Percentiles rank a stretch among this genome's conserved stretches.
Conservation (phyloP, 2,888 invertebrate genomes). For the Polymixis flavicincta region DNA sequence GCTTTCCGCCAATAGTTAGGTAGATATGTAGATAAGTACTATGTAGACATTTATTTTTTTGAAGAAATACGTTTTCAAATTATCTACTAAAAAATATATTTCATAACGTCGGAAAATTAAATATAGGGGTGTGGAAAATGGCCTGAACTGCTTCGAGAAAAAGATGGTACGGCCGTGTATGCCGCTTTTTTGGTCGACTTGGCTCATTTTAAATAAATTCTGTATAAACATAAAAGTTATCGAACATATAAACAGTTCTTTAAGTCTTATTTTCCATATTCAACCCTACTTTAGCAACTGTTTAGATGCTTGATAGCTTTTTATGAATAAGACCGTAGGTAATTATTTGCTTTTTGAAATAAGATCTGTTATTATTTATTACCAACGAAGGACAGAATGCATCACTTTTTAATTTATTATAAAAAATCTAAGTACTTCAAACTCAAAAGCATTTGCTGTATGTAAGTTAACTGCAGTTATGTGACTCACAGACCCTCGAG, state of each 20-base stretch:
- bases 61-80: background rate
- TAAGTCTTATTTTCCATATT: no score
- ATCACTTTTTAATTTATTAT: constrained; percentile 5
- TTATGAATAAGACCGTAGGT: no score
- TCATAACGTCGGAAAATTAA: background rate
- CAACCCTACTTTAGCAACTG: no score
- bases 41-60: background rate
- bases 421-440: background rate
- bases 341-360: background rate
- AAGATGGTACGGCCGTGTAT: no score
- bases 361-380: background rate
- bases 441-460: background rate
- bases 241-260: no score
- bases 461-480: constrained; percentile 1
- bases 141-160: no score
- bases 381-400: background rate
- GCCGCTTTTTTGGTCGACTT: no score
- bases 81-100: background rate
- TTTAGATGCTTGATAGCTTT: no score
- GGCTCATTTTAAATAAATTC: background rate
- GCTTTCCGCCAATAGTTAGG: background rate
- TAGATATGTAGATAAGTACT: no score
- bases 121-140: background rate
- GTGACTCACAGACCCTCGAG: background rate
- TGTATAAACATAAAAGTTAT: background rate